A percentile compares a stretch with the other conserved stretches of the same genome.
Conservation (phyloP, 2,888 invertebrate genomes). For the Calameuta idolon region DNA sequence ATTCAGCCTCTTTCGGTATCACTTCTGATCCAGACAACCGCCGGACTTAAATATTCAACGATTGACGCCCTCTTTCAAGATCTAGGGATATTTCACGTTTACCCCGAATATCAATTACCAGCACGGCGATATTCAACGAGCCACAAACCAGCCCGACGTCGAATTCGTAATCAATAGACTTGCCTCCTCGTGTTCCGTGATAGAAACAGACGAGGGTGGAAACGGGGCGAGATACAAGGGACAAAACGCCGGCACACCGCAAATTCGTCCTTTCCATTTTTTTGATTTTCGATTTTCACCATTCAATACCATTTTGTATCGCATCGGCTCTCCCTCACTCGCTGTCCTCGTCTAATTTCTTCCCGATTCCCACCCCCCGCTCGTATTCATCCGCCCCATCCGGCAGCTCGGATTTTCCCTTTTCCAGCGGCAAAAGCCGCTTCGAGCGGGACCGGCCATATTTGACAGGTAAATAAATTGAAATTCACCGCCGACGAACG, state of each 20-base stretch:
- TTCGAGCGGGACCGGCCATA: slow-evolving; percentile 22
- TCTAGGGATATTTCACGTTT: neutral
- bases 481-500: slow-evolving; percentile 15
- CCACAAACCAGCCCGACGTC: neutral
- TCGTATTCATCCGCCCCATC: slow-evolving; percentile 20
- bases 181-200: slow-evolving; percentile 18
- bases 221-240: neutral
- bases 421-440: neutral
- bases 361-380: slow-evolving; percentile 6
- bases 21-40: neutral
- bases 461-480: slow-evolving; percentile 35
- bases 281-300: slow-evolving; percentile 42
- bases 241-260: slow-evolving; percentile 32
- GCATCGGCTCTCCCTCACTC: slow-evolving; percentile 26
- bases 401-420: neutral
- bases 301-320: slow-evolving; percentile 11
- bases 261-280: slow-evolving; percentile 37
- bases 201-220: slow-evolving; percentile 28
- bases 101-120: neutral
- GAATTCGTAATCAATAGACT: slow-evolving; percentile 4
- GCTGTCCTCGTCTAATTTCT: slow-evolving; percentile 9
- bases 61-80: neutral
- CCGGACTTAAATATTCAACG: neutral
- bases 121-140: neutral
- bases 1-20: neutral